Evolutionary conservation across 2,797 vertebrate species (phyloP), one percentile per base, ranked within the genome.

Genomic region (Echeneis naucrates): DNA sequence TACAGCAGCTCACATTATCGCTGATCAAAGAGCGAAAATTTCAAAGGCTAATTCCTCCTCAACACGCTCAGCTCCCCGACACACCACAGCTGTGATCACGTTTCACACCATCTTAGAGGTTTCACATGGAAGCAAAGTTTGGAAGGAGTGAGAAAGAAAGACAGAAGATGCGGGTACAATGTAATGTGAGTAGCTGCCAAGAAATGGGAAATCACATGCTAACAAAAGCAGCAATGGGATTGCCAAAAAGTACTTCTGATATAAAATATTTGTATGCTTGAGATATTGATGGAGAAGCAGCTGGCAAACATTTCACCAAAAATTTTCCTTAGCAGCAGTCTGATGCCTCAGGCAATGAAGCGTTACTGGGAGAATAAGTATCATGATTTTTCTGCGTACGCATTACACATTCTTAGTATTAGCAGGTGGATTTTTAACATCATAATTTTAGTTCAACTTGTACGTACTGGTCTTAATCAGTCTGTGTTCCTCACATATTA

Each of bases 11-110:
- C 2, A 8, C 30, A 58, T 77, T 72, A 68, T 68, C 59, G 45
- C 69, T 73, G 80, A 88, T 86, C 81, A 85, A 81, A 89, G 80
- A 80, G 38, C 1, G 19, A 61, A 51, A 48, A 68, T 81, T 80
- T 82, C 82, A 82, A 75, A 89, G 77, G 63, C 58, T 68, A 54
- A 68, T 68, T 85, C 62, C 69, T 68, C 33, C 45, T 75, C 54
- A 69, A 66, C 62, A 56, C 24, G 38, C 62, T 66, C 65, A n/a
- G 63, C 17, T 73, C 58, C 58, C 40, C 53, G 57, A 54, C 57
- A n/a, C 54, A 72, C 58, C 73, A 32, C 77, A 89, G 38, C 60
- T 81, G 78, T 64, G 69, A 57, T 84, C 61, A 52, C 4, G 1
- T 70, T 81, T 80, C 63, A 77, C 24, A 73, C 21, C 69, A 17